These are phyloP conservation scores for Lycaon pictus DNA, from an alignment of 2,113 vertebrate species.

Conservation along the genomic window DNA sequence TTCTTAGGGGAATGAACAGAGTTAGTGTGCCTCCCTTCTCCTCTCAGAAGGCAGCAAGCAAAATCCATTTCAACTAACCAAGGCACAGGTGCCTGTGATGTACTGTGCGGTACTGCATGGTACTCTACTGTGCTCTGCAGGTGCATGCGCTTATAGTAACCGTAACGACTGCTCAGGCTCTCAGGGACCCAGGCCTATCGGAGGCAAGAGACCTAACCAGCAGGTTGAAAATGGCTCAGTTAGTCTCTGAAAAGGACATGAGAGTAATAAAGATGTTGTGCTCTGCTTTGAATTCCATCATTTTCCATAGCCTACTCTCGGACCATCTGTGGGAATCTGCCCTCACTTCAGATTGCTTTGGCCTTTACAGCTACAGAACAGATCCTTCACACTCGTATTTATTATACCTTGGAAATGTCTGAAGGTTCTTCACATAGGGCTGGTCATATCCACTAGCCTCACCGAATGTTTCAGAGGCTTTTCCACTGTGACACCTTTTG, in stretches of 20 bases:
- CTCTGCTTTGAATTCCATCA: background rate
- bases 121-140: background rate
- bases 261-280: accelerated
- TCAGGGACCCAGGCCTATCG: background rate
- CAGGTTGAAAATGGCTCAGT: background rate
- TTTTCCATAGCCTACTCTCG: no score
- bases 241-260: background rate
- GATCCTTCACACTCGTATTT: background rate
- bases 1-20: background rate
- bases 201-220: background rate
- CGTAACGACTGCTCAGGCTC: background rate
- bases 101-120: accelerated
- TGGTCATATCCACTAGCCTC: background rate
- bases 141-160: background rate
- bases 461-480: background rate
- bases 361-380: background rate
- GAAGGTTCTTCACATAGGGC: background rate
- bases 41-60: background rate
- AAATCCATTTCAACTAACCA: background rate
- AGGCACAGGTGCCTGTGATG: background rate
- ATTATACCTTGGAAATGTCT: background rate
- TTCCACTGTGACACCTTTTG: background rate
- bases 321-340: background rate
- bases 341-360: background rate
- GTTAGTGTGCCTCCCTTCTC: background rate